Conservation (phyloP, 2,113 vertebrate genomes). For the Mionectes macconnelli region DNA sequence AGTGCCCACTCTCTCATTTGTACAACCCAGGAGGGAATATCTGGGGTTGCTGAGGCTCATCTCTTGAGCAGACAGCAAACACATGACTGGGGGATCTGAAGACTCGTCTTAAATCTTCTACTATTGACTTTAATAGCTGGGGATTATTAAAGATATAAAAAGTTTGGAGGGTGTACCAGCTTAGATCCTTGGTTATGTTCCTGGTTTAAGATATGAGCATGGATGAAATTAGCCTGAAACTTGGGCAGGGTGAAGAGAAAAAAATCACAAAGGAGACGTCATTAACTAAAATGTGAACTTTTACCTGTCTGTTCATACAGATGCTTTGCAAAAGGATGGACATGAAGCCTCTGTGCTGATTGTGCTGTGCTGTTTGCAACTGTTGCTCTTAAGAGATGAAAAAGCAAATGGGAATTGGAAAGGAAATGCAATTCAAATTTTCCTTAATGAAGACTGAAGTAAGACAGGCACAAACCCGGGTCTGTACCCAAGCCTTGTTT, state of each 20-base stretch:
- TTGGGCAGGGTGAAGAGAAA: background rate
- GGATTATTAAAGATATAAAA: background rate
- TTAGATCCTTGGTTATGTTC: background rate
- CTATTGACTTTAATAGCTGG: background rate
- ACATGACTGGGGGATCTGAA: background rate
- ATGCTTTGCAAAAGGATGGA: background rate
- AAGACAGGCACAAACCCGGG: background rate
- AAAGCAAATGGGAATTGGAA: background rate
- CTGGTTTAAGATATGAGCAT: background rate
- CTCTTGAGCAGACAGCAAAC: background rate
- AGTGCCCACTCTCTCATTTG: background rate
- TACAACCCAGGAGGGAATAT: background rate
- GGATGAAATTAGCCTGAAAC: background rate
- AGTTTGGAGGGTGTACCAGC: background rate
- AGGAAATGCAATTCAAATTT: background rate
- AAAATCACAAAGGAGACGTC: background rate
- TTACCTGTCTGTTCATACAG: rapidly evolving
- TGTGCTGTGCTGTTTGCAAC: background rate
- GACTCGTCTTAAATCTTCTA: background rate
- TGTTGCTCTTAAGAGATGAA: background rate
- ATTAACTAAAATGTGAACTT: background rate
- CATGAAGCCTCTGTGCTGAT: rapidly evolving
- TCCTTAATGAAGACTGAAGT: background rate
- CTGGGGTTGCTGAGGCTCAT: background rate
- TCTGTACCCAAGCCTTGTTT: background rate